Conservation (phyloP, 35 echinoderm and acorn worm genomes). For the Heliocidaris erythrogramma region DNA sequence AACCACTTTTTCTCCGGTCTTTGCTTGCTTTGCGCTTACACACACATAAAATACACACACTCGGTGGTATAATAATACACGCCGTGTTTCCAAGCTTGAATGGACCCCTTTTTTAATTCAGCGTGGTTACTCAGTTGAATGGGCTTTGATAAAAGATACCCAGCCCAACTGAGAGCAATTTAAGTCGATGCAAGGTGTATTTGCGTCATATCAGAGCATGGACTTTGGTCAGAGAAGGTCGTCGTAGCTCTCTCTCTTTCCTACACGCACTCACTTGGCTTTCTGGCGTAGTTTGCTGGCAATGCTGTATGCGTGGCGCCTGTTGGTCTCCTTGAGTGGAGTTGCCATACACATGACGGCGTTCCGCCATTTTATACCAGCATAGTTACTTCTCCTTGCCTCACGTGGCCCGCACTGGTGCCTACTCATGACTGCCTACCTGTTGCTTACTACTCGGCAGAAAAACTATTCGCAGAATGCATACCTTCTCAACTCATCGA, state of each 20-base stretch:
- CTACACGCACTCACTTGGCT: not conserved
- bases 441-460: not conserved
- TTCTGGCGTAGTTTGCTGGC: not conserved
- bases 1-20: not conserved
- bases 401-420: not conserved
- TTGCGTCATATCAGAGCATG: not conserved
- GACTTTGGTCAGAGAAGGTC: slow-evolving; percentile 18
- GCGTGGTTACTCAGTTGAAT: not conserved
- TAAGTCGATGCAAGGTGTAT: not conserved
- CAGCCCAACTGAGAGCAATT: slow-evolving; percentile 22
- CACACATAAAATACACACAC: not conserved
- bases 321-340: not conserved
- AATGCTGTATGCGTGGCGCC: not conserved
- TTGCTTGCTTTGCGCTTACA: not conserved
- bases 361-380: not conserved
- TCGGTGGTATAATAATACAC: not conserved
- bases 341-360: not conserved
- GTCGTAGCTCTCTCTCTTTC: not conserved
- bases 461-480: not conserved
- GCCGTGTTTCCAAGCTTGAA: not conserved
- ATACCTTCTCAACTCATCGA: not conserved
- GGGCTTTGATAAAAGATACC: not conserved
- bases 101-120: not conserved
- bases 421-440: not conserved
- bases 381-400: not conserved